A percentile compares a stretch with the other conserved stretches of the same genome.
phyloP scores from a whole-genome alignment of 2,888 invertebrate species.

The Coleophora flavipennella region DNA sequence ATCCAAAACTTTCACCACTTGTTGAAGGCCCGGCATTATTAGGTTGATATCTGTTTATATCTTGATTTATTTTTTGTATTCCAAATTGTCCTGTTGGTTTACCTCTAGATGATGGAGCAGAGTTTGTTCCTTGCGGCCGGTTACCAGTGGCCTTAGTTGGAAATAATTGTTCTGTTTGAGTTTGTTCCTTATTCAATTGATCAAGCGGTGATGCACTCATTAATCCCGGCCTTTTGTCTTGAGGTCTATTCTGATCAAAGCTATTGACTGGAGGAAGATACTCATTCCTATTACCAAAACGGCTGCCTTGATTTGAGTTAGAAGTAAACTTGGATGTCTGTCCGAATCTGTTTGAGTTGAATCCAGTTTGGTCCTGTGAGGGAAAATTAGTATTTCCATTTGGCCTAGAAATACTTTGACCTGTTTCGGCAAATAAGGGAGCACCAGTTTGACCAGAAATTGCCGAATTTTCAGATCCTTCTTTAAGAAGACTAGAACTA shows the following conservation, averaged over 20 bases:
- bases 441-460: not conserved
- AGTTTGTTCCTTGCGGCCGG: conserved; percentile 2
- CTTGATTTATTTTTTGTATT: not conserved
- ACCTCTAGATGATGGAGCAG: conserved; percentile 6
- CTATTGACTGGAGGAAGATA: conserved; percentile 7
- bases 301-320: not conserved
- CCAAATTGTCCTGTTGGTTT: conserved; percentile 16
- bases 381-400: no score
- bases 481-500: not conserved
- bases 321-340: not conserved
- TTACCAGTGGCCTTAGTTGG: conserved; percentile 3
- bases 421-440: not conserved
- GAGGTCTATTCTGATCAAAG: not conserved
- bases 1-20: conserved; percentile 16
- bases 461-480: not conserved
- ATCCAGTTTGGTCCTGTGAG: not conserved
- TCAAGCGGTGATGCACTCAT: not conserved
- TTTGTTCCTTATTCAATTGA: not conserved
- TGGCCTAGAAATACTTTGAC: no score
- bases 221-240: not conserved
- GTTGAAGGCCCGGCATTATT: conserved; percentile 10
- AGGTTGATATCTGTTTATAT: no score
- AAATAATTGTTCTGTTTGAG: not conserved
- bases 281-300: conserved; percentile 6
- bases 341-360: not conserved